A percentile compares a stretch with the other conserved stretches of the same genome.
Conservation (phyloP, 2,113 vertebrate species). For the Oryzias curvinotus region DNA sequence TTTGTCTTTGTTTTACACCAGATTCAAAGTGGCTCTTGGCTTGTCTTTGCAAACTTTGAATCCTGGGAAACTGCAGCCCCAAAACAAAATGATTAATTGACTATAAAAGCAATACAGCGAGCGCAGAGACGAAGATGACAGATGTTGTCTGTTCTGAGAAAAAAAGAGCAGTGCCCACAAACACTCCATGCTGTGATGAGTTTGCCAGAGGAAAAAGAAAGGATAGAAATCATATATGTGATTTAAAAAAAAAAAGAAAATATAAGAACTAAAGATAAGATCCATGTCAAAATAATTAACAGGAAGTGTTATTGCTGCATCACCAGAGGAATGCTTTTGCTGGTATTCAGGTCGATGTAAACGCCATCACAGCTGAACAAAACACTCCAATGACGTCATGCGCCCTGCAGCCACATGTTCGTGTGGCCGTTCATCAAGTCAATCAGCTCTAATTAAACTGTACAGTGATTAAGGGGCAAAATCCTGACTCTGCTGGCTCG, state of each 20-base stretch:
- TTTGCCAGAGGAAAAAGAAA: conserved; percentile 2
- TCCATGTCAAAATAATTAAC: conserved; percentile 26
- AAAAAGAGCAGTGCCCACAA: conserved; percentile 27
- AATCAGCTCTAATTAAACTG: conserved; percentile 59
- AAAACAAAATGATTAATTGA: conserved; percentile 1
- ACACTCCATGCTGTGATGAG: conserved; percentile 11
- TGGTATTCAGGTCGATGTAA: conserved; percentile 7
- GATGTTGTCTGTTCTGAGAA: conserved; percentile 1
- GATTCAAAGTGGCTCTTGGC: too few relatives aligned
- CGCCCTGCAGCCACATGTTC: conserved; percentile 11
- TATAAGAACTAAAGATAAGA: background rate
- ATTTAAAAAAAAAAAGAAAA: conserved; percentile 10
- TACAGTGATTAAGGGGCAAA: conserved; percentile 53
- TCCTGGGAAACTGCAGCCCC: background rate
- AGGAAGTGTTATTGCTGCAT: conserved; percentile 14
- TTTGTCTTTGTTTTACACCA: too few relatives aligned
- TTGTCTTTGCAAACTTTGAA: background rate
- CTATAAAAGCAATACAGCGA: background rate
- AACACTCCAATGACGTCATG: conserved; percentile 39
- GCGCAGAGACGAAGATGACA: conserved; percentile 6
- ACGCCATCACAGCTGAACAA: conserved; percentile 12
- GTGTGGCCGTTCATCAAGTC: conserved; percentile 28
- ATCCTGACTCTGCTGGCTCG: conserved; percentile 28
- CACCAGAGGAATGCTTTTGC: conserved; percentile 13
- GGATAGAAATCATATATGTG: background rate